Conservation (phyloP, 2,113 vertebrate genomes). For the Ictalurus punctatus region DNA sequence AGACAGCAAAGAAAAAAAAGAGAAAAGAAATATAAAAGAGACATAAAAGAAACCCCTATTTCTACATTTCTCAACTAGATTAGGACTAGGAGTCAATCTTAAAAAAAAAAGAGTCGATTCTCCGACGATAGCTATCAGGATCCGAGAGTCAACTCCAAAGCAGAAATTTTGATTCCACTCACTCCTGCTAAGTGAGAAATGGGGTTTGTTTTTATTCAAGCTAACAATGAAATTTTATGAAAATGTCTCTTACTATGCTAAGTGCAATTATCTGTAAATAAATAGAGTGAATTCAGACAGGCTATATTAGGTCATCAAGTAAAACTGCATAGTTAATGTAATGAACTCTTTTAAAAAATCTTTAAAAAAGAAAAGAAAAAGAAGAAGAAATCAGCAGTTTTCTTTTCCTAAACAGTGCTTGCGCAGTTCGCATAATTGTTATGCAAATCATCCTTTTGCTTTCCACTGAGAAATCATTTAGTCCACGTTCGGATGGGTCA, state of each 20-base stretch:
- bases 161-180: not conserved
- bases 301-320: not conserved
- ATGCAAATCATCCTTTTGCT: constrained; percentile 74
- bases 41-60: not conserved
- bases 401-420: constrained; percentile 68
- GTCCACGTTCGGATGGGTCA: constrained; percentile 70
- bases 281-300: not conserved
- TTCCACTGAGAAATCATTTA: constrained; percentile 79
- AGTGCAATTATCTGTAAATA: not conserved
- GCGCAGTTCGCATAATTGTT: constrained; percentile 78
- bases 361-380: constrained; percentile 24
- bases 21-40: not conserved
- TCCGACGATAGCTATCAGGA: not conserved
- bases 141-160: not conserved
- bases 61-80: not conserved
- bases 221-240: not conserved
- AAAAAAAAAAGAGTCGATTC: not conserved
- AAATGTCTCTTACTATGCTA: not conserved
- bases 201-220: too few relatives aligned
- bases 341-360: constrained; percentile 33
- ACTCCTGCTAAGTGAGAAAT: not conserved
- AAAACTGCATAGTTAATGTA: not conserved
- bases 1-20: not conserved
- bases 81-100: not conserved
- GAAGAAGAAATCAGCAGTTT: constrained; percentile 47